Base-by-base conservation (phyloP, 2,113 vertebrate species). In the Cololabis saira region DNA sequence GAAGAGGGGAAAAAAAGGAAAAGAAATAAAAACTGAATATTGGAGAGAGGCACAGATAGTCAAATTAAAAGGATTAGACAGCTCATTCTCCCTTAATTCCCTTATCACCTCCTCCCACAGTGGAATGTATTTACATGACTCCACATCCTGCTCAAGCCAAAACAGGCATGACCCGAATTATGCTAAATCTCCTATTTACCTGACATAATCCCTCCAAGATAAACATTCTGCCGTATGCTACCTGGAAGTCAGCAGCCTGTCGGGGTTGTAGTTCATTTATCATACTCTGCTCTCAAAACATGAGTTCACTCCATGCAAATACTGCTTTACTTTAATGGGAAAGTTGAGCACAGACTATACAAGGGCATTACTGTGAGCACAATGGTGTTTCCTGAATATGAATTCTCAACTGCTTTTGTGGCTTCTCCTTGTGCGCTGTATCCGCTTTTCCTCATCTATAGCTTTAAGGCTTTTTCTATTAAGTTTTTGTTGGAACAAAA, bases 51-150 rank as follows among this genome's bases (percentile, higher is more conserved):
- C 74, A 64, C 18, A 69, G 42, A 82, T 67, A 87, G 78, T 79
- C 76, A 91, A 87, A 91, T 90, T 90, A 90, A 89, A 83, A 51
- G 88, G 90, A 90, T 91, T 90, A 90, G 82, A 84, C 67, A 62
- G 78, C 76, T 91, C 82, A 90, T 85, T 87, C 72, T 62, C 59
- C 54, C 66, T 70, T 90, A 90, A 91, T 85, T 89, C 88, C 75
- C 83, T 90, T 90, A 91, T 91, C 88, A 64, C 71, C 78, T 87
- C 85, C 76, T 80, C 85, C 82, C 90, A 90, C 85, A 72, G 70
- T 76, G 83, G 81, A 84, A 82, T 81, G 67, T 88, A 83, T 89
- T 91, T 86, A 87, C 85, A 87, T 77, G 80, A 86, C 88, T 88
- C 57, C 67, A 70, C 76, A 84, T 85, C 75, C 76, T 60, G 57